Evolutionary conservation across 2,113 vertebrate species (phyloP).

Genomic region (Neotoma lepida): DNA sequence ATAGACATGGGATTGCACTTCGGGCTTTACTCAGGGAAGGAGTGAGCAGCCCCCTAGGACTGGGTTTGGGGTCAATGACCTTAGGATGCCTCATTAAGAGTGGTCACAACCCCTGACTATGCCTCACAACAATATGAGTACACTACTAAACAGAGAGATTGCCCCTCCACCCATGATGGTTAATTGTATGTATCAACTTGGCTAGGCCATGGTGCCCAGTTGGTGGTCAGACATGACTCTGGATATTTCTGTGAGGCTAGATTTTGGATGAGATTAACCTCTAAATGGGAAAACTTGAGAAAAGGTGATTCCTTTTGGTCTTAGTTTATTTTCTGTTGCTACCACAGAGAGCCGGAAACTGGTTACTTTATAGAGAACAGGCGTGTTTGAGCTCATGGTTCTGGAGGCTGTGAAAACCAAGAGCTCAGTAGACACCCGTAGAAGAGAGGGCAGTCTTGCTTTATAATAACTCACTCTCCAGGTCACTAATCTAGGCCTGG

Average conservation of each 20-base stretch:
- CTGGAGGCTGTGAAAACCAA: not conserved
- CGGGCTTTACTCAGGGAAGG: not conserved
- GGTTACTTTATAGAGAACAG: not conserved
- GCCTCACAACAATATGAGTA: not conserved
- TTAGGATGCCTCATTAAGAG: not conserved
- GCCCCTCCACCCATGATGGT: no score
- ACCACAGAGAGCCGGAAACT: not conserved
- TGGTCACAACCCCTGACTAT: not conserved
- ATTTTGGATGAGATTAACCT: not conserved
- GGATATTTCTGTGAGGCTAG: not conserved
- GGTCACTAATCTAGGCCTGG: not conserved
- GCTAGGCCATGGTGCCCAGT: not conserved
- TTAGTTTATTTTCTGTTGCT: not conserved
- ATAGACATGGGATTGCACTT: not conserved
- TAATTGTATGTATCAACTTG: not conserved
- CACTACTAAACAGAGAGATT: not conserved
- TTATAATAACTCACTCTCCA: not conserved
- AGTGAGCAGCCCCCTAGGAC: no score
- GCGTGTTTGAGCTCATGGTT: not conserved
- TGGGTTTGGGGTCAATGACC: not conserved
- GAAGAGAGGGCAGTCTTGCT: not conserved
- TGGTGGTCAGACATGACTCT: not conserved
- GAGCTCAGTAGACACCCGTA: not conserved
- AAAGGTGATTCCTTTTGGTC: not conserved
- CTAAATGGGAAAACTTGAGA: not conserved